A percentile compares a stretch with the other conserved stretches of the same genome.
These are phyloP conservation scores for Tiliacea citrago DNA, from an alignment of 2,888 invertebrate species.

Conservation along the genomic window DNA sequence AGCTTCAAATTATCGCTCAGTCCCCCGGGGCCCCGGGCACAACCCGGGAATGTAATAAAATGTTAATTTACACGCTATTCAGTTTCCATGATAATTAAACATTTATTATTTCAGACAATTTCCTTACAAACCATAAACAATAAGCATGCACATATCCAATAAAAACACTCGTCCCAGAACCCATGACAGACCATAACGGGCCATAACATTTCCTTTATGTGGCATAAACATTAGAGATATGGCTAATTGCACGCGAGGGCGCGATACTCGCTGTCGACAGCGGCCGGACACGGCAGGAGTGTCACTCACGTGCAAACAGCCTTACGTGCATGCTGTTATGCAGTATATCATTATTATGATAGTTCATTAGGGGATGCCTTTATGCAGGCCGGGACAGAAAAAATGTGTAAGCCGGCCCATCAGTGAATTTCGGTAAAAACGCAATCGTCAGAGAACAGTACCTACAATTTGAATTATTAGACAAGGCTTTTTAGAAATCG, in stretches of 20 bases:
- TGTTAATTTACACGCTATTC: slow-evolving; percentile 41
- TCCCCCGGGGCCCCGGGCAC: neutral
- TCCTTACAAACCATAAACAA: slow-evolving; percentile 53
- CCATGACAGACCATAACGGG: slow-evolving; percentile 28
- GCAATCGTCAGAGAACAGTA: neutral
- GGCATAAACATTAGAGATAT: slow-evolving; percentile 58
- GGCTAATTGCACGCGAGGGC: slow-evolving; percentile 62
- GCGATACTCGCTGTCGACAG: slow-evolving; percentile 62
- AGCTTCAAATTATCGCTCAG: neutral
- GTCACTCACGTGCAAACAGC: slow-evolving; percentile 44
- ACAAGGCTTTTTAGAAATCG: neutral
- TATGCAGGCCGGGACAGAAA: neutral
- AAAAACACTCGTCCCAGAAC: slow-evolving; percentile 58
- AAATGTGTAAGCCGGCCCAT: neutral
- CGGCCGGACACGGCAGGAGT: slow-evolving; percentile 48
- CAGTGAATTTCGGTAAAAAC: neutral
- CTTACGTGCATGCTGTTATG: slow-evolving; percentile 53
- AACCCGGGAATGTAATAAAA: neutral
- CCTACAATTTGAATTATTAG: neutral
- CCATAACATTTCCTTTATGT: slow-evolving; percentile 59
- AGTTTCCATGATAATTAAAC: slow-evolving; percentile 49
- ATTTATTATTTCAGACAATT: slow-evolving; percentile 44
- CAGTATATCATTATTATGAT: slow-evolving; percentile 56
- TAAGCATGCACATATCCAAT: slow-evolving; percentile 60
- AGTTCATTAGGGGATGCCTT: slow-evolving; percentile 25